Base-by-base conservation (phyloP, 1,140 invertebrate species). In the Araneus ventricosus region DNA sequence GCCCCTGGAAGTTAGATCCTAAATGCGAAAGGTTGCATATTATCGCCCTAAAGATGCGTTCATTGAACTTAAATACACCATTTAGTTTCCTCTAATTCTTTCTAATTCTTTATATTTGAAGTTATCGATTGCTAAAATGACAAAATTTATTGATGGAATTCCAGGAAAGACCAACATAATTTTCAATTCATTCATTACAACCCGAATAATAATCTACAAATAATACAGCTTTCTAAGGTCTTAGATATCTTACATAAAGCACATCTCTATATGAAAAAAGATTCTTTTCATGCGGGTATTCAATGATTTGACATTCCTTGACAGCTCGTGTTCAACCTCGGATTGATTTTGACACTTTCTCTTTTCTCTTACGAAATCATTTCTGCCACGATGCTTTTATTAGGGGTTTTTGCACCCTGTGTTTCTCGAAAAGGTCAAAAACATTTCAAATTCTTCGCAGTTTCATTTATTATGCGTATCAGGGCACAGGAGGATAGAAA, bases 271-370 rank as follows among this genome's bases (percentile, higher is more conserved):
- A 75, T 30, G 27, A 6, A 75, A 4, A 27, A 70, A 75, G 30
- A 75, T 34, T 75, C 67, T 75, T 37, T 34, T 75, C 67, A 75
- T 37, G 67, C 67, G 67, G 67, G 67, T 20, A 75, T 75, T 75
- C 67, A 20, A 75, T 34, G 30, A 10, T 1, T 75, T 75, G 67
- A 75, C 67, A 75, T 75, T 75, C 14, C 67, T 34, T 75, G 67
- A 75, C 67, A 75, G 67, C n/a, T 30, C 27, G 27, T 75, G 17
- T 20, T 63, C 24, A 8, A n/a, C 6, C 6, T 2, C 5, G 24
- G n/a, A n/a, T 17, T 63, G 59, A n/a, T 63, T 22, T n/a, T 0
- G 5, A 7, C n/a, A 24, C 1, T 3, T 37, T 75, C 30, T 37
- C 30, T 75, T 70, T 70, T 30, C 67, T 75, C 27, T 20, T 20